phyloP scores from a whole-genome alignment of 2,888 invertebrate genomes.

The Zygothrica quintamaculata region DNA sequence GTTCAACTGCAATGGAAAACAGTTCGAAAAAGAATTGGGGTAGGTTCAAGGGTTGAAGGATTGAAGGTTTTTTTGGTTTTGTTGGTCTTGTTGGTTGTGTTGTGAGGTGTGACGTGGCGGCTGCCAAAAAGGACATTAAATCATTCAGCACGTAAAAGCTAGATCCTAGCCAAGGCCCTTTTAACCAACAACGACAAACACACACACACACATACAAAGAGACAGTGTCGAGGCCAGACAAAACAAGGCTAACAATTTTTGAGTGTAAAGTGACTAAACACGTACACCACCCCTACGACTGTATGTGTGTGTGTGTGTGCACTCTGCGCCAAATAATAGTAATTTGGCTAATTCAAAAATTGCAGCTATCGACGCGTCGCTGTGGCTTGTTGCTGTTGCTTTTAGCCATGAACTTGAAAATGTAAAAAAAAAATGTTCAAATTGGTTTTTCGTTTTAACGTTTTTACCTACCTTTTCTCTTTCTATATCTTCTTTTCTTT shows the following conservation, averaged over 20 bases:
- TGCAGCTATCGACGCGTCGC: slow-evolving; percentile 64
- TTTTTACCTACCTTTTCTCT: slow-evolving; percentile 32
- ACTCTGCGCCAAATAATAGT: slow-evolving; percentile 78
- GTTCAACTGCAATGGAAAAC: slow-evolving; percentile 64
- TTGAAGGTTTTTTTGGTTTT: slow-evolving; percentile 23
- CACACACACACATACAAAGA: no score
- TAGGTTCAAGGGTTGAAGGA: slow-evolving; percentile 10
- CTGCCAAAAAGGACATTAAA: slow-evolving; percentile 80
- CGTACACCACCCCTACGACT: slow-evolving; percentile 10
- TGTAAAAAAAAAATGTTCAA: slow-evolving; percentile 56
- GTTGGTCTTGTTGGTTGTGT: neutral
- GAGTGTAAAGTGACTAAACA: slow-evolving; percentile 11
- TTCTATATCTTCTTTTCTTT: slow-evolving; percentile 26
- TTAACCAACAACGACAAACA: no score
- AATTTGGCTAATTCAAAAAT: slow-evolving; percentile 79
- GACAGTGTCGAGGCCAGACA: slow-evolving; percentile 65
- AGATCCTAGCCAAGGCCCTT: slow-evolving; percentile 37
- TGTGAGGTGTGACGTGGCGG: slow-evolving; percentile 50
- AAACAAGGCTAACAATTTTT: slow-evolving; percentile 59
- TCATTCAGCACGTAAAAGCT: slow-evolving; percentile 73
- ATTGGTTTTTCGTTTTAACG: slow-evolving; percentile 48
- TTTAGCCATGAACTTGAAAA: slow-evolving; percentile 76
- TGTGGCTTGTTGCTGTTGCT: slow-evolving; percentile 37
- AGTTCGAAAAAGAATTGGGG: neutral
- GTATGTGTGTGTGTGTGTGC: slow-evolving; percentile 13